Evolutionary conservation across 2,797 vertebrate genomes (phyloP).

Genomic region (Channa striata): DNA sequence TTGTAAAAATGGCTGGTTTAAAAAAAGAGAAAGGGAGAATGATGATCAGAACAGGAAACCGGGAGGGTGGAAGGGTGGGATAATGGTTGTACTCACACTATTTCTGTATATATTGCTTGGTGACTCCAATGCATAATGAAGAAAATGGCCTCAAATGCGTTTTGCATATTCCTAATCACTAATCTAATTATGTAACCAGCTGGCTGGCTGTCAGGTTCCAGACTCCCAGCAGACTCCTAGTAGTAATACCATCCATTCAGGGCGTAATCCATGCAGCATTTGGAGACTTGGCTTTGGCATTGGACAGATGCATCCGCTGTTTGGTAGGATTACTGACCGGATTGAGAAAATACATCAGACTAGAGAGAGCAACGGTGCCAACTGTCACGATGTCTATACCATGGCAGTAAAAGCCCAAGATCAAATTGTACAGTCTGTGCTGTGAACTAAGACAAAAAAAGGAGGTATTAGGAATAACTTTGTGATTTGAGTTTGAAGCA

Average conservation of each 20-base stretch:
- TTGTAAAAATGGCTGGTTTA: conserved; percentile 20
- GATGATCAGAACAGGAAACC: conserved; percentile 14
- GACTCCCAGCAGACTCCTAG: conserved; percentile 63
- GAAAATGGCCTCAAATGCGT: conserved; percentile 54
- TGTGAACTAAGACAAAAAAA: conserved; percentile 16
- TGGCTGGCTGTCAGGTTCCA: conserved; percentile 67
- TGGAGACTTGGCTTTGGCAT: conserved; percentile 67
- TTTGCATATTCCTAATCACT: conserved; percentile 61
- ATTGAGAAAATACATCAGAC: conserved; percentile 76
- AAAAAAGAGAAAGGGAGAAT: conserved; percentile 14
- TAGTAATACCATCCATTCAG: conserved; percentile 69
- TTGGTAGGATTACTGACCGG: conserved; percentile 76
- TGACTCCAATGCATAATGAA: conserved; percentile 47
- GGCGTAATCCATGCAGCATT: conserved; percentile 75
- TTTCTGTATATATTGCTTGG: conserved; percentile 30
- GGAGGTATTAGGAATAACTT: conserved; percentile 14
- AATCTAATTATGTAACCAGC: conserved; percentile 74
- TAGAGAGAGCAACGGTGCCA: conserved; percentile 41
- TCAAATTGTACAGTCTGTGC: not conserved
- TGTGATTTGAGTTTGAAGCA: not conserved
- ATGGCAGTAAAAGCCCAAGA: conserved; percentile 39
- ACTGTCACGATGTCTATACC: conserved; percentile 39
- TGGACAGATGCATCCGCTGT: conserved; percentile 74
- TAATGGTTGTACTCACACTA: conserved; percentile 25
- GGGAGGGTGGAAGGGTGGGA: not conserved